Percentiles rank a stretch among this genome's conserved stretches.
Conservation (phyloP, 2,797 vertebrate species). For the Hydrolagus colliei region DNA sequence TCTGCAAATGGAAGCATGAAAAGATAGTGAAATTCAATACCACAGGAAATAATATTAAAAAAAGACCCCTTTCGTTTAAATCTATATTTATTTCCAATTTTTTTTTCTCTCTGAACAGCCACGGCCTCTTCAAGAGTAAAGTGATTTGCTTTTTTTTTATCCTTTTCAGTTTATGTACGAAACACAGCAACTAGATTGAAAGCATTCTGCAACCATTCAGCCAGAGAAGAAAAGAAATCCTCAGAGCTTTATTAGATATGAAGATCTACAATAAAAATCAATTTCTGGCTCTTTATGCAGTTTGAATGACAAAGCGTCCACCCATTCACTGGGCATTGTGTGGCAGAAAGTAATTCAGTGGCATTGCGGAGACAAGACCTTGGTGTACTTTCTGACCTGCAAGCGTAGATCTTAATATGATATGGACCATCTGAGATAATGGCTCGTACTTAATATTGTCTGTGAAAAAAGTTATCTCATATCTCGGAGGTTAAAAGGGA, state of each 20-base stretch:
- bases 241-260: conserved; percentile 99
- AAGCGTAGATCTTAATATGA: conserved; percentile 98
- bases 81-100: conserved; percentile 54
- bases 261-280: conserved; percentile 99
- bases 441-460: conserved; percentile 96
- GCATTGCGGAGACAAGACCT: conserved; percentile 82
- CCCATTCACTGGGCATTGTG: conserved; percentile 97
- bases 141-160: conserved; percentile 66
- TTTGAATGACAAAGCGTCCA: conserved; percentile 99
- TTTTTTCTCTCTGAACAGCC: background rate
- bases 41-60: background rate
- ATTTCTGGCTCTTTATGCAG: conserved; percentile 99
- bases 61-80: background rate
- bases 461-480: conserved; percentile 94
- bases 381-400: conserved; percentile 87
- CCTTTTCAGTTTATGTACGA: conserved; percentile 91
- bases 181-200: conserved; percentile 99
- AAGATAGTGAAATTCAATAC: background rate
- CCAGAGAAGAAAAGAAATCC: conserved; percentile 97
- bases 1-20: background rate
- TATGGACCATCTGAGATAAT: conserved; percentile 99
- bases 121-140: conserved; percentile 38
- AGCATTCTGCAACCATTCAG: conserved; percentile 99
- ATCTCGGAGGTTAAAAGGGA: conserved; percentile 87
- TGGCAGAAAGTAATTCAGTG: conserved; percentile 95